Conservation (phyloP, 2,888 invertebrate species). For the Leucophora obtusa region DNA sequence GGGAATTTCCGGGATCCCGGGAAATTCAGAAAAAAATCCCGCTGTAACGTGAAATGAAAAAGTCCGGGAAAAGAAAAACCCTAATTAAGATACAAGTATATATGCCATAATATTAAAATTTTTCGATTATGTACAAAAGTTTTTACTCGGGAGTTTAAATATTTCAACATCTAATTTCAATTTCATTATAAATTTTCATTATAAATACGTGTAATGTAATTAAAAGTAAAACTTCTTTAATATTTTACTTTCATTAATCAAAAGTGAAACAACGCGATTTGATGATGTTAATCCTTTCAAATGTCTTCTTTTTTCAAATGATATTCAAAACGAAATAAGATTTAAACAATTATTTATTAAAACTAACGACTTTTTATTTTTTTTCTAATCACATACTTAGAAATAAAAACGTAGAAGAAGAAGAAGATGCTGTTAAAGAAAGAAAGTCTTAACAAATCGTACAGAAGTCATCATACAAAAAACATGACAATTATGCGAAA, state of each 20-base stretch:
- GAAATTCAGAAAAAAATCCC: too few relatives aligned
- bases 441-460: conserved; percentile 34
- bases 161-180: neutral
- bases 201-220: neutral
- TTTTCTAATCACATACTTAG: conserved; percentile 44
- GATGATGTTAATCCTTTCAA: conserved; percentile 40
- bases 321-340: conserved; percentile 30
- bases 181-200: neutral
- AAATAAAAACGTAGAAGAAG: conserved; percentile 18
- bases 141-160: neutral
- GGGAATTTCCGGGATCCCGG: too few relatives aligned
- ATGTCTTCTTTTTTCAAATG: conserved; percentile 19
- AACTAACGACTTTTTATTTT: conserved; percentile 19
- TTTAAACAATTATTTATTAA: conserved; percentile 28
- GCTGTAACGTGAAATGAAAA: too few relatives aligned
- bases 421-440: conserved; percentile 35
- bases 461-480: conserved; percentile 32
- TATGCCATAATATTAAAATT: too few relatives aligned
- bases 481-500: conserved; percentile 51
- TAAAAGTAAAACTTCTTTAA: conserved; percentile 33
- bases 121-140: too few relatives aligned
- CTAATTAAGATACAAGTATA: too few relatives aligned
- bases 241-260: conserved; percentile 49
- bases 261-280: conserved; percentile 29
- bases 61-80: too few relatives aligned